These are phyloP conservation scores for Notodonta dromedarius DNA, from an alignment of 2,888 invertebrate species.

Conservation along the genomic window DNA sequence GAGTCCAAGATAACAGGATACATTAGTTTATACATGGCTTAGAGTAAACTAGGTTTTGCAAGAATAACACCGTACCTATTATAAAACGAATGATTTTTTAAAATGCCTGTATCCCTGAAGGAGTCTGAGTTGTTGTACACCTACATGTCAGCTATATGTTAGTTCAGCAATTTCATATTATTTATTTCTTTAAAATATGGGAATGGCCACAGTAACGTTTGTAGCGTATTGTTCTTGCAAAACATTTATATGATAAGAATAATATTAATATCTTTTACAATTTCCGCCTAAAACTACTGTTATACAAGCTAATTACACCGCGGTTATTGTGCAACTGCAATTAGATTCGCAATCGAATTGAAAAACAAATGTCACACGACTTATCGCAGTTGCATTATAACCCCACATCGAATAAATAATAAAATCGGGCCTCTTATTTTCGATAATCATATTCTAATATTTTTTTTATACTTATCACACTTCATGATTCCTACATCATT, in stretches of 20 bases:
- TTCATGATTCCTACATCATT: conserved; percentile 31
- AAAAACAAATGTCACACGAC: too few species aligned
- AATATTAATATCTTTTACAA: conserved; percentile 15
- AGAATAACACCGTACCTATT: neutral
- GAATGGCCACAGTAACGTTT: too few species aligned
- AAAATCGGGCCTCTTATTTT: conserved; percentile 34
- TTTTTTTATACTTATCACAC: conserved; percentile 37
- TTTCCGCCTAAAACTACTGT: conserved; percentile 31
- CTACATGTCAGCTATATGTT: too few species aligned
- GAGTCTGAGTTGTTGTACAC: too few species aligned
- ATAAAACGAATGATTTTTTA: too few species aligned
- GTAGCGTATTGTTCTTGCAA: neutral
- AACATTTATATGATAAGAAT: neutral
- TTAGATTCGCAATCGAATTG: too few species aligned
- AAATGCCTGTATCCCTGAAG: too few species aligned
- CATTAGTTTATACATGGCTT: conserved; percentile 2
- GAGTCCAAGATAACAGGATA: conserved; percentile 6
- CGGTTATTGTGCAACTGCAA: neutral
- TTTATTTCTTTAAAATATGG: too few species aligned
- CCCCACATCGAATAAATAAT: conserved; percentile 45
- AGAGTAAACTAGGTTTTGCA: neutral
- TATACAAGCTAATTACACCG: conserved; percentile 30
- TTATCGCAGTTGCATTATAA: neutral
- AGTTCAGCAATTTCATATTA: too few species aligned
- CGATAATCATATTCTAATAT: conserved; percentile 18